Evolutionary conservation across 1,140 invertebrate species (phyloP), one percentile per base, ranked within the genome.

Genomic region (Lepidurus apus): DNA sequence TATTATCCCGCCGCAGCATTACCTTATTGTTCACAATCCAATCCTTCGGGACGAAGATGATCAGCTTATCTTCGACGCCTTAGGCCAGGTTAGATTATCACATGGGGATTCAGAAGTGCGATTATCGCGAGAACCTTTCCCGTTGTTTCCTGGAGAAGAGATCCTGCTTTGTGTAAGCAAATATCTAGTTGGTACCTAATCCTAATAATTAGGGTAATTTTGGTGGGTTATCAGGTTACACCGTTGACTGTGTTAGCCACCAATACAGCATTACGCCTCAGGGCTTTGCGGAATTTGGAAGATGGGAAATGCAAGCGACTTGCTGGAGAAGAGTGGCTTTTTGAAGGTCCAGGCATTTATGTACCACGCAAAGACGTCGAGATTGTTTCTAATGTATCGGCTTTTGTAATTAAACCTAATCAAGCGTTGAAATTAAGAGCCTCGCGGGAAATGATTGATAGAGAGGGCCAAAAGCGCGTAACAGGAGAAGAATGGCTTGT

Each of bases 401-500:
- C 87, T n/a, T 85, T 83, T 7, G 83, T 87, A 2, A 86, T 88
- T 79, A 83, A 83, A 75, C 82, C 85, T 13, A 88, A 88, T 80
- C 85, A 87, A 81, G 87, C 87, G 1, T 84, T 88, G 34, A 84
- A 84, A 74, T 81, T 88, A 17, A 80, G 85, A 74, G 87, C 87
- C 8, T 81, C 82, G 24, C 85, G 86, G 75, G 86, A 88, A 78
- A 87, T 85, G 42, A 82, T 82, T 43, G 87, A 88, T 81, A 78
- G 86, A 42, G 82, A 86, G 43, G 86, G 86, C 6, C 82, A 82
- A 11, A 74, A 79, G 7, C 79, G 87, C 42, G 86, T 88, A 0
- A 86, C 86, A 42, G 87, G 86, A 7, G 87, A 88, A 81, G 86
- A 88, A 82, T 88, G 87, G 87, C 80, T 88, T 42, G 85, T 87